A percentile compares a stretch with the other conserved stretches of the same genome.
Conservation (phyloP, 2,888 invertebrate genomes). For the Girardia tigrina region DNA sequence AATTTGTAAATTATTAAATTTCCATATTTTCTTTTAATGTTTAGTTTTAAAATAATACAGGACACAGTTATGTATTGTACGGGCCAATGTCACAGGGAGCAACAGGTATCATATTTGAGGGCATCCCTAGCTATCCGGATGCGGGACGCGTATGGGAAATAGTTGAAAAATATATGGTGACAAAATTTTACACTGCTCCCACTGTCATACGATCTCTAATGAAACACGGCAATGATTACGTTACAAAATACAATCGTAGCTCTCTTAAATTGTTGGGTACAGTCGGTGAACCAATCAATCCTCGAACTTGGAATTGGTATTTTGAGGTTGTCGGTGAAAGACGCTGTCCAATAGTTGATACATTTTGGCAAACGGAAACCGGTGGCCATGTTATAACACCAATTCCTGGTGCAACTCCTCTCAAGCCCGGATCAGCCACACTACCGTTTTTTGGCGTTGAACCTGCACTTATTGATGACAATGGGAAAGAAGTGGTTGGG, state of each 20-base stretch:
- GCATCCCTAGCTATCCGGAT: slow-evolving; percentile 82
- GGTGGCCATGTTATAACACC: slow-evolving; percentile 88
- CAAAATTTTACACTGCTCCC: slow-evolving; percentile 93
- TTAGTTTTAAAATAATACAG: too few species aligned
- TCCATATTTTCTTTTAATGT: too few species aligned
- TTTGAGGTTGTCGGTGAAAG: slow-evolving; percentile 54
- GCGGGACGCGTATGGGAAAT: slow-evolving; percentile 84
- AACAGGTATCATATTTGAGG: slow-evolving; percentile 78
- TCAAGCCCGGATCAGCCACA: slow-evolving; percentile 94
- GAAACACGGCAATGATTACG: slow-evolving; percentile 76
- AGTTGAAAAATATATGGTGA: slow-evolving; percentile 76
- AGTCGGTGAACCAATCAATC: slow-evolving; percentile 96
- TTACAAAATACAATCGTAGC: slow-evolving; percentile 61
- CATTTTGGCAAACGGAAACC: slow-evolving; percentile 99
- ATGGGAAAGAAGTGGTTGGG: slow-evolving; percentile 57
- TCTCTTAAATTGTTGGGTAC: slow-evolving; percentile 70
- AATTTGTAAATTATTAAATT: too few species aligned
- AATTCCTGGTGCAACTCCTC: slow-evolving; percentile 81
- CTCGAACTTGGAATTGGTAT: slow-evolving; percentile 95
- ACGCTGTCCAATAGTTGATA: slow-evolving; percentile 72
- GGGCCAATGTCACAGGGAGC: slow-evolving; percentile 84
- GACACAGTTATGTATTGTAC: slow-evolving; percentile 62
- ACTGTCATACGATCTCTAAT: slow-evolving; percentile 88
- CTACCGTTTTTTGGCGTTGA: slow-evolving; percentile 94
- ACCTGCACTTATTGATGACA: slow-evolving; percentile 71